These are phyloP conservation scores for Tamias sibiricus DNA, from an alignment of 2,113 vertebrate species.

Conservation along the genomic window DNA sequence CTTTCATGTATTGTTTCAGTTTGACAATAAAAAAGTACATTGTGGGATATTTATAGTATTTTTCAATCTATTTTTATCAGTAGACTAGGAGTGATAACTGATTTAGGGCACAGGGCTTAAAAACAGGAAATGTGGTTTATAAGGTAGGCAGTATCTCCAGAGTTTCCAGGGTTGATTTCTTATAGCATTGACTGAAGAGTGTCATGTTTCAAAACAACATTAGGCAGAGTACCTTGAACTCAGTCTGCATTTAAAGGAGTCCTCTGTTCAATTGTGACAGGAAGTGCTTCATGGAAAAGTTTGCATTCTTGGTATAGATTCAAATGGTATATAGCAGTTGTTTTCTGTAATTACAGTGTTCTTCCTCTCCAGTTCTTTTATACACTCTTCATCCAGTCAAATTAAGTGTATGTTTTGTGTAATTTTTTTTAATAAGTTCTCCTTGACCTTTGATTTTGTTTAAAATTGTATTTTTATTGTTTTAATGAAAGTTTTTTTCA, in stretches of 20 bases:
- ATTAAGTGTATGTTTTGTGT: background rate
- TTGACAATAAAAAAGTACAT: constrained; percentile 85
- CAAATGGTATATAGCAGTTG: constrained; percentile 45
- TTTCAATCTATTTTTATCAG: constrained; percentile 88
- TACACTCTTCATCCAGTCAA: background rate
- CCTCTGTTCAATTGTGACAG: constrained; percentile 83
- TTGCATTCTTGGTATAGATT: constrained; percentile 64
- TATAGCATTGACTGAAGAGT: constrained; percentile 79
- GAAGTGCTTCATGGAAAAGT: constrained; percentile 83
- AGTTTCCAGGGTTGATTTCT: constrained; percentile 88
- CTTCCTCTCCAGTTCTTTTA: constrained; percentile 48
- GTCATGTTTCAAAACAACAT: constrained; percentile 84
- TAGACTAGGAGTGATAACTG: constrained; percentile 83
- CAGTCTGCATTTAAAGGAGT: constrained; percentile 72
- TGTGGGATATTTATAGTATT: constrained; percentile 88
- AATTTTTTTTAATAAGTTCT: background rate
- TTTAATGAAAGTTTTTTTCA: constrained; percentile 37
- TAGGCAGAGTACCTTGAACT: constrained; percentile 81
- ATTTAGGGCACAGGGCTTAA: constrained; percentile 87
- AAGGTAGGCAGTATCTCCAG: constrained; percentile 87
- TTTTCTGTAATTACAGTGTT: constrained; percentile 37
- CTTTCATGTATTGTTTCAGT: constrained; percentile 86
- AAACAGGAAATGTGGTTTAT: constrained; percentile 92
- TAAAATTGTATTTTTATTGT: background rate
- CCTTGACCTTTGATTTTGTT: constrained; percentile 49